Evolutionary conservation across 2,888 invertebrate genomes (phyloP), one percentile per base, ranked within the genome.

Genomic region (Hyposoter dolosus): DNA sequence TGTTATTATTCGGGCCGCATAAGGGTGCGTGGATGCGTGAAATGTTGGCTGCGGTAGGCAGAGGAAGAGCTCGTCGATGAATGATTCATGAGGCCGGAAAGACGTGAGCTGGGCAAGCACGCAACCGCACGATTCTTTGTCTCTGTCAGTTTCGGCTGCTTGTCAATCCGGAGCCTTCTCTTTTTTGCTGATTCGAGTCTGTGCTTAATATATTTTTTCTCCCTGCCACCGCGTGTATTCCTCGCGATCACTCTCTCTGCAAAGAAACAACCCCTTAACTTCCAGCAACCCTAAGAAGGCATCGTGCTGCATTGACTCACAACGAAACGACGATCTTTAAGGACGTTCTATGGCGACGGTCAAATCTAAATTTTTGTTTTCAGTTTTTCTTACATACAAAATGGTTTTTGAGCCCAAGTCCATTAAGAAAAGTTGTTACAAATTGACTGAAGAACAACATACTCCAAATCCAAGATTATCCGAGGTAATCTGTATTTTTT

Each of bases 1-100:
- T 68, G 66, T 15, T 23, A 19, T 32, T 32, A 82, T 69, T 78
- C 75, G 32, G 66, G 66, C 28, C n/a, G 60, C 17, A 71, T 72
- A 66, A 69, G 81, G 78, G 85, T 85, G 82, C 82, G 85, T 80
- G 69, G 66, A 75, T 77, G 76, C 82, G 71, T 56, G 71, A 81
- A 82, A 85, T 85, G 65, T 56, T 71, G 66, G 35, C 50, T 17
- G 68, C 17, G 71, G 75, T 76, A 74, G 86, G 83, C 90, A 85
- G 69, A 71, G 90, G 90, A 90, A 89, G 87, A 86, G 87, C 68
- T 82, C 88, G 80, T 88, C 89, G 89, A 89, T 90, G 90, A 90
- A 91, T 91, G 89, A 91, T 90, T 91, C 90, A 92, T 89, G 89
- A 90, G 83, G 71, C 86, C 90, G 91, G 90, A 91, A 91, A 91